Conservation (phyloP, 1,140 invertebrate genomes). For the Drosophila mojavensis region DNA sequence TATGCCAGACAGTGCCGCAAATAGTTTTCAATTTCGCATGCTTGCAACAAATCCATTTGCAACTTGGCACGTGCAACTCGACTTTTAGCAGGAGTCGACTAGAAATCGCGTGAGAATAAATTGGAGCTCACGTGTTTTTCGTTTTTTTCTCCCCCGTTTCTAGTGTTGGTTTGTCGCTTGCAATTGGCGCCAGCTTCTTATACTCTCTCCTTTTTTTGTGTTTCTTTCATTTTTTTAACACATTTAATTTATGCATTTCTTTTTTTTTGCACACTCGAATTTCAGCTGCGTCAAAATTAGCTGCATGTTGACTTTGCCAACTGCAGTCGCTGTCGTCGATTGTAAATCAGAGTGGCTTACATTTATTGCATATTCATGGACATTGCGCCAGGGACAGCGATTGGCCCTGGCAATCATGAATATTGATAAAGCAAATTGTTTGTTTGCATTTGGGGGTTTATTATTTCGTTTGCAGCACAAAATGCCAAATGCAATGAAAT, state of each 20-base stretch:
- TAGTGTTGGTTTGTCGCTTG: conserved; percentile 14
- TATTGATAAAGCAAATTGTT: conserved; percentile 76
- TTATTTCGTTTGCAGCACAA: conserved; percentile 35
- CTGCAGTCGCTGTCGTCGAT: conserved; percentile 42
- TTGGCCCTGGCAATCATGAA: conserved; percentile 56
- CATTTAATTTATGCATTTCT: neutral
- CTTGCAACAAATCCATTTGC: conserved; percentile 58
- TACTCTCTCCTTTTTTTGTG: neutral
- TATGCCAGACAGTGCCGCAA: conserved; percentile 2
- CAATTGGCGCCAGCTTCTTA: conserved; percentile 7
- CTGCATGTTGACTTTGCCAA: conserved; percentile 47
- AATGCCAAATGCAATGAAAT: conserved; percentile 21
- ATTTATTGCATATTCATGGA: conserved; percentile 73
- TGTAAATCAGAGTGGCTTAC: conserved; percentile 56
- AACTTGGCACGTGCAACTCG: conserved; percentile 55
- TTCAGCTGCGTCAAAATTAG: conserved; percentile 28
- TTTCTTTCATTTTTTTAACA: neutral
- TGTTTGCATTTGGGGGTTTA: conserved; percentile 53
- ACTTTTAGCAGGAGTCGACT: neutral
- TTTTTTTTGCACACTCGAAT: neutral
- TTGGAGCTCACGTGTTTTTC: conserved; percentile 13
- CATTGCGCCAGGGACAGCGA: conserved; percentile 33
- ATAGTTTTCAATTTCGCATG: conserved; percentile 46
- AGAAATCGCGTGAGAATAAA: conserved; percentile 23
- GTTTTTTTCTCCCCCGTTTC: neutral